phyloP scores from a whole-genome alignment of 1,140 invertebrate species.

The Branchinecta lindahli region DNA sequence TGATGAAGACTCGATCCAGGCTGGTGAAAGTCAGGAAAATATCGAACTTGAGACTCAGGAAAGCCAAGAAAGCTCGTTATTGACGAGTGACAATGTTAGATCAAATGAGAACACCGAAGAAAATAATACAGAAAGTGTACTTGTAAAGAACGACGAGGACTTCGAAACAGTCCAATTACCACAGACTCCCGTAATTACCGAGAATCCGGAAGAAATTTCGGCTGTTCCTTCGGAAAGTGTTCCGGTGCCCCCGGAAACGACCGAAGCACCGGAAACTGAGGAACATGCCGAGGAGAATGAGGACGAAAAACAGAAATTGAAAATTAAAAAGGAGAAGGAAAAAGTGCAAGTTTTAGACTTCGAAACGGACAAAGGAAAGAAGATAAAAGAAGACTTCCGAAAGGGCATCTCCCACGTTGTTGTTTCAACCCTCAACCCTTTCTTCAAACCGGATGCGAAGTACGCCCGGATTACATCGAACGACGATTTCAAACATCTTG shows the following conservation, averaged over 20 bases:
- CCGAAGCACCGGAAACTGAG: constrained; percentile 12
- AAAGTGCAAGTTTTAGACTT: constrained; percentile 11
- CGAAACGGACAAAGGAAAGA: constrained; percentile 31
- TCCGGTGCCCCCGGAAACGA: constrained; percentile 2
- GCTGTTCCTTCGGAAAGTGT: not conserved
- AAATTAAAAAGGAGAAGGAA: constrained; percentile 23
- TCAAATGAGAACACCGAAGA: constrained; percentile 16
- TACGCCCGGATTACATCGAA: constrained; percentile 68
- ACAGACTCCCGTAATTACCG: not conserved
- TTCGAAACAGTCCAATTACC: not conserved
- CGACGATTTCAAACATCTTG: constrained; percentile 89
- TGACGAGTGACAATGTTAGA: constrained; percentile 16
- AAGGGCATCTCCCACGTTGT: constrained; percentile 75
- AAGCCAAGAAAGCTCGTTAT: constrained; percentile 19
- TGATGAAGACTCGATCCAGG: constrained; percentile 30
- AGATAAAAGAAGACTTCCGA: constrained; percentile 74
- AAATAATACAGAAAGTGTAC: constrained; percentile 3
- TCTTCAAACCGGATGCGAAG: constrained; percentile 64
- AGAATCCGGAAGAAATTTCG: not conserved
- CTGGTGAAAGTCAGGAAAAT: constrained; percentile 17
- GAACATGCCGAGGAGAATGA: constrained; percentile 44
- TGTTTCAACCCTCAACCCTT: constrained; percentile 76
- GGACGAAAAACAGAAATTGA: constrained; percentile 32
- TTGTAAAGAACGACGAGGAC: constrained; percentile 13
- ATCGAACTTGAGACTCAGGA: constrained; percentile 17